Evolutionary conservation across 2,797 vertebrate genomes (phyloP).

Genomic region (Pampus argenteus): DNA sequence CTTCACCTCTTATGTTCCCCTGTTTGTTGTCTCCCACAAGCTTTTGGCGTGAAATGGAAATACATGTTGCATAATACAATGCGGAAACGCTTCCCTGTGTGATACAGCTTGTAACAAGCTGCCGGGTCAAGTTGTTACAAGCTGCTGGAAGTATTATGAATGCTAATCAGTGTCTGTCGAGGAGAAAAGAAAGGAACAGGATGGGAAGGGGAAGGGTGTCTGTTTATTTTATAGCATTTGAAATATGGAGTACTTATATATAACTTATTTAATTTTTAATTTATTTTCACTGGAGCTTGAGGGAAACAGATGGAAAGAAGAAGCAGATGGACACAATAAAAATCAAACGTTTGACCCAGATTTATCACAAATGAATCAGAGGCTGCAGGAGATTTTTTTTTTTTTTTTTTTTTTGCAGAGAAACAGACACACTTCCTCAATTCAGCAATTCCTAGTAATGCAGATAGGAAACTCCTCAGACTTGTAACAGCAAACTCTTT

Average conservation of each 20-base stretch:
- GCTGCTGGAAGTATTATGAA: slow-evolving; percentile 45
- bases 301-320: not conserved
- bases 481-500: slow-evolving; percentile 1
- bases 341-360: slow-evolving; percentile 46
- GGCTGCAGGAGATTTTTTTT: slow-evolving; percentile 59
- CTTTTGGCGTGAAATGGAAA: slow-evolving; percentile 40
- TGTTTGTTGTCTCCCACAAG: slow-evolving; percentile 32
- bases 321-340: not conserved
- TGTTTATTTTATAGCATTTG: too few species aligned
- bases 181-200: slow-evolving; percentile 32
- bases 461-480: slow-evolving; percentile 55
- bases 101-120: slow-evolving; percentile 37
- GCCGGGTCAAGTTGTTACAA: slow-evolving; percentile 40
- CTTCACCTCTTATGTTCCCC: slow-evolving; percentile 35
- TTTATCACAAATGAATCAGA: slow-evolving; percentile 40
- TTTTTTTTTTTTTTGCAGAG: too few species aligned
- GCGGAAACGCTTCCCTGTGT: slow-evolving; percentile 61
- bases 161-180: slow-evolving; percentile 30
- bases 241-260: too few species aligned
- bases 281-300: not conserved
- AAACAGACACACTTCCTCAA: slow-evolving; percentile 59
- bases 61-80: slow-evolving; percentile 72
- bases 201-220: not conserved
- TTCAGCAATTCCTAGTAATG: slow-evolving; percentile 56
- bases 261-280: too few species aligned